A percentile compares a stretch with the other conserved stretches of the same genome.
Conservation (phyloP, 2,113 vertebrate species). For the Mesoclemmys tuberculata region DNA sequence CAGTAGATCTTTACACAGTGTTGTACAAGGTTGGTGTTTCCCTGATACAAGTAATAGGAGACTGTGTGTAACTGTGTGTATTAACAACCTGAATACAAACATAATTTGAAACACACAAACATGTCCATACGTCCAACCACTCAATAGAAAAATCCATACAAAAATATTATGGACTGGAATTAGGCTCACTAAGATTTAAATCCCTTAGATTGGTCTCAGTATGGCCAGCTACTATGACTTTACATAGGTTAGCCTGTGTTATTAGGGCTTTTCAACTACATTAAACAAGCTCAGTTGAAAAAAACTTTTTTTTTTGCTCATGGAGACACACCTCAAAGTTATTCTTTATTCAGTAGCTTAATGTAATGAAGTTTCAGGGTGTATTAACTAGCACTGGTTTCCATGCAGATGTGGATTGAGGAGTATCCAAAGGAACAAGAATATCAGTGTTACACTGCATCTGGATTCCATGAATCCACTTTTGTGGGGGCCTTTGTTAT, state of each 20-base stretch:
- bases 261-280: neutral
- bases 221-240: neutral
- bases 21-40: neutral
- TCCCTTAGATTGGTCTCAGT: neutral
- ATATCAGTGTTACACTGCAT: neutral
- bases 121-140: neutral
- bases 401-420: neutral
- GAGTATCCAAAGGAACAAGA: neutral
- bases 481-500: neutral
- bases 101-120: too few relatives aligned
- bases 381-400: neutral
- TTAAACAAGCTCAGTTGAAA: neutral
- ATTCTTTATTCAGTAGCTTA: neutral
- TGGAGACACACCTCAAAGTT: neutral
- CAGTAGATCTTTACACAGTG: neutral
- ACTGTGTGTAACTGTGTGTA: neutral
- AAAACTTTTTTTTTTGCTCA: neutral
- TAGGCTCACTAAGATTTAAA: neutral
- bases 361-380: neutral
- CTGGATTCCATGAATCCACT: neutral
- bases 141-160: neutral
- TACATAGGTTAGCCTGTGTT: neutral
- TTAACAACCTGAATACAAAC: too few relatives aligned
- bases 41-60: neutral
- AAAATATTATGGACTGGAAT: neutral